Conservation (phyloP, 2,797 vertebrate species). For the Capromys pilorides region DNA sequence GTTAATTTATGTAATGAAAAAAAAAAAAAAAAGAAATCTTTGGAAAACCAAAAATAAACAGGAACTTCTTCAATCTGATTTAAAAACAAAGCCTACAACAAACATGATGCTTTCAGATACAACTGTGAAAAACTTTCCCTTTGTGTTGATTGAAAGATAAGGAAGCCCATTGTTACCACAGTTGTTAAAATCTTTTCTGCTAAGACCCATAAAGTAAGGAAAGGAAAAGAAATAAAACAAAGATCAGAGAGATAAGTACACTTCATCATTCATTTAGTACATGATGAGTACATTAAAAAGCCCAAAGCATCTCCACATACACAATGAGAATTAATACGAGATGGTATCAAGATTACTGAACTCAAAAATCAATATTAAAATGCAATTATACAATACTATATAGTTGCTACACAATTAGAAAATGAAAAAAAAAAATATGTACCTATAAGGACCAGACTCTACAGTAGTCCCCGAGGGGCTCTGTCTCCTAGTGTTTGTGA, state of each 20-base stretch:
- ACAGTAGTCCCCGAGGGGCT: background rate
- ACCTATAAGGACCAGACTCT: background rate
- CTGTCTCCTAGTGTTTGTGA: fast-evolving
- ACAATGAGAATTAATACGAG: background rate
- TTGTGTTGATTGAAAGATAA: background rate
- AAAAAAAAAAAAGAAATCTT: background rate
- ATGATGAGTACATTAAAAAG: background rate
- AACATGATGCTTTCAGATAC: background rate
- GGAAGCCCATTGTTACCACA: background rate
- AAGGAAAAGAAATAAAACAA: background rate
- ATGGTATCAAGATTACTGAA: background rate
- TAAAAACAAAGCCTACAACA: background rate
- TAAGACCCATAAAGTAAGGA: background rate
- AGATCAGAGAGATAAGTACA: background rate
- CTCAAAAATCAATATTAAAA: slow-evolving; percentile 1
- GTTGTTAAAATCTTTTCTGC: background rate
- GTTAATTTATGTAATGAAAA: too few species aligned
- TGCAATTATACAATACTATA: background rate
- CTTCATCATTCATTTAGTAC: background rate
- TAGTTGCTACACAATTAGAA: background rate
- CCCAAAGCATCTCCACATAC: background rate
- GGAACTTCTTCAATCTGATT: slow-evolving; percentile 57
- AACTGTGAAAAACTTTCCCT: slow-evolving; percentile 41
- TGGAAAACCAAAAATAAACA: slow-evolving; percentile 25
- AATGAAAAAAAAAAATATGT: background rate